Base-by-base conservation (phyloP, 2,113 vertebrate genomes). In the Percina caprodes region DNA sequence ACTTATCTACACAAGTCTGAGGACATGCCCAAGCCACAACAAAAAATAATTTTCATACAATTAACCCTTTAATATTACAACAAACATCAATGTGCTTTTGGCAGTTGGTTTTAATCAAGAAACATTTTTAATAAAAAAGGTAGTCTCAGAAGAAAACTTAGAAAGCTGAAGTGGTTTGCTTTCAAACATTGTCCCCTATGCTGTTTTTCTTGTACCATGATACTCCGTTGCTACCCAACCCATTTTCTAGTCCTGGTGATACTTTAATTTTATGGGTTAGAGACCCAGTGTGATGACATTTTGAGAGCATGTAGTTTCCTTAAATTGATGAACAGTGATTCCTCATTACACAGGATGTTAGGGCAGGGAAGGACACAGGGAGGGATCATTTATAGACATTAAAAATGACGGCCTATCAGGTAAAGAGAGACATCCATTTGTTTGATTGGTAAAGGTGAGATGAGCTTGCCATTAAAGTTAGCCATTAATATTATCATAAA, bases 241-340 rank as follows among this genome's bases (percentile, higher is more conserved):
- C 55, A 66, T 46, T 74, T 75, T 49, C 30, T 45, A 56, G 23
- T 26, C 60, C 65, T 16, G 65, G 7, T 72, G 55, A 71, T 76
- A 13, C 21, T 82, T 30, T 65, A 58, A 78, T 88, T 77, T 84
- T 70, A 80, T 80, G 19, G 45, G 52, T 77, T 74, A 26, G 49
- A 81, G 74, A 81, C 66, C n/a, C 21, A 24, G 48, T n/a, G 55
- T 33, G 23, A 35, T 79, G 63, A 74, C 83, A 85, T 77, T 86
- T 83, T 89, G 21, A 84, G 77, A 86, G 71, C 80, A 69, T 69
- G 68, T 55, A 48, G 67, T 69, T 69, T 74, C 52, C 60, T 62
- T 59, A 30, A 74, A 77, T 67, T 73, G 54, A 84, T 84, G 70
- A 30, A 62, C 58, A 67, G n/a, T 48, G 61, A 70, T 39, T 59